Evolutionary conservation across 1,140 invertebrate genomes (phyloP).

Genomic region (Leptinotarsa undecemlineata): DNA sequence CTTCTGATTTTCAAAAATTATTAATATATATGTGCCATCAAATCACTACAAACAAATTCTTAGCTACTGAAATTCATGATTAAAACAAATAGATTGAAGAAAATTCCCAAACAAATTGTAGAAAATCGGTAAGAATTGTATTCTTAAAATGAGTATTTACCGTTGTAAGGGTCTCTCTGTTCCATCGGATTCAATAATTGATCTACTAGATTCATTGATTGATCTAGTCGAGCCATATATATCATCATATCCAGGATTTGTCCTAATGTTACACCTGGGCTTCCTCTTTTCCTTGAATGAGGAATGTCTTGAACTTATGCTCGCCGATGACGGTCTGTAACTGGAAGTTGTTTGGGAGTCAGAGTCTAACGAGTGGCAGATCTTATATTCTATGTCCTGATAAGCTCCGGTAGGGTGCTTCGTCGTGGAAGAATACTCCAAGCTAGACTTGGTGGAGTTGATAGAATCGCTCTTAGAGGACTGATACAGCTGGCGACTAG

Average conservation of each 20-base stretch:
- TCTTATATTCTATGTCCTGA: conserved; percentile 51
- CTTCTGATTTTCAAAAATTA: too few relatives aligned
- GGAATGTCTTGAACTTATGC: conserved; percentile 44
- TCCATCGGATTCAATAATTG: conserved; percentile 45
- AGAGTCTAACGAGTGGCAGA: conserved; percentile 51
- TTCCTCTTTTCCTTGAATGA: conserved; percentile 50
- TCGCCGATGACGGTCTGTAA: conserved; percentile 33
- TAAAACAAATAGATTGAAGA: background rate
- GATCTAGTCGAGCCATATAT: conserved; percentile 48
- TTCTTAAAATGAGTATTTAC: background rate
- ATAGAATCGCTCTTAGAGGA: conserved; percentile 46
- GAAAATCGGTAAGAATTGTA: background rate
- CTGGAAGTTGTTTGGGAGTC: conserved; percentile 46
- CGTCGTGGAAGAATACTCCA: conserved; percentile 49
- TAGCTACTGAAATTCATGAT: background rate
- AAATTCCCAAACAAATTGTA: too few relatives aligned
- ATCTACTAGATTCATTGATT: conserved; percentile 43
- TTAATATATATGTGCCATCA: too few relatives aligned
- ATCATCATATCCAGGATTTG: conserved; percentile 51
- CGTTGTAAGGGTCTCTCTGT: conserved; percentile 23
- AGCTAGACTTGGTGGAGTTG: conserved; percentile 45
- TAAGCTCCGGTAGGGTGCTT: conserved; percentile 48
- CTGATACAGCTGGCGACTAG: conserved; percentile 44
- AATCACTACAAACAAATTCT: too few relatives aligned
- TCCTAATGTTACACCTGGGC: conserved; percentile 47